These are phyloP conservation scores for Drosophila kambysellisi DNA, from an alignment of 2,888 invertebrate genomes.

Conservation along the genomic window DNA sequence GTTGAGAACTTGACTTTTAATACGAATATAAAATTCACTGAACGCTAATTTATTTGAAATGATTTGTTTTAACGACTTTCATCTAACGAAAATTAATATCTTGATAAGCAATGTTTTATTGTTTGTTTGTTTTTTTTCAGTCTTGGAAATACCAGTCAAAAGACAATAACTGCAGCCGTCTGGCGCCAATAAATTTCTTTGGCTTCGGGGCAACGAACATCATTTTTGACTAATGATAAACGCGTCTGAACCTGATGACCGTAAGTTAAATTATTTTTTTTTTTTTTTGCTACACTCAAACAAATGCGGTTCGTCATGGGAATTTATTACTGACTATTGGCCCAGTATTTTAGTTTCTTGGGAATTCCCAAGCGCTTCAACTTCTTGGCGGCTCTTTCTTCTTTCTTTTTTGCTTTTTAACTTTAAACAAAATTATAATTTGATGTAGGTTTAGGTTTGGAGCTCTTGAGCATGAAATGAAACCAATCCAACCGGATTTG, in stretches of 20 bases:
- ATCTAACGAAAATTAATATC: slow-evolving; percentile 40
- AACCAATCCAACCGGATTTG: slow-evolving; percentile 72
- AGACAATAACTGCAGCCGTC: slow-evolving; percentile 48
- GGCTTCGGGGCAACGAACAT: slow-evolving; percentile 34
- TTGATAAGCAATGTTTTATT: slow-evolving; percentile 31
- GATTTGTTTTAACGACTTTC: slow-evolving; percentile 70
- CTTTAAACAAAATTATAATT: slow-evolving; percentile 47
- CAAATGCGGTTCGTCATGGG: slow-evolving; percentile 64
- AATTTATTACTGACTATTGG: slow-evolving; percentile 65
- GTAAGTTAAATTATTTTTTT: slow-evolving; percentile 48
- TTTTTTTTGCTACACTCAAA: slow-evolving; percentile 63
- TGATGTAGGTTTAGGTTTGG: slow-evolving; percentile 32
- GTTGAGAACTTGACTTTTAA: slow-evolving; percentile 52
- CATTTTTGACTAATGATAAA: slow-evolving; percentile 70
- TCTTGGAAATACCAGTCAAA: slow-evolving; percentile 48
- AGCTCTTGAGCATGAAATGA: slow-evolving; percentile 45
- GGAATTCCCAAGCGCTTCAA: slow-evolving; percentile 63
- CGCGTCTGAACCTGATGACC: slow-evolving; percentile 22
- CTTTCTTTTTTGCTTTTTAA: slow-evolving; percentile 28
- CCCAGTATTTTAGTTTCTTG: slow-evolving; percentile 66
- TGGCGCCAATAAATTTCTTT: slow-evolving; percentile 75
- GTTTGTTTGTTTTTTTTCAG: slow-evolving; percentile 6
- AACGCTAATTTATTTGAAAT: slow-evolving; percentile 50
- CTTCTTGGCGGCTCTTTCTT: slow-evolving; percentile 60
- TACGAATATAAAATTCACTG: slow-evolving; percentile 29